Conservation (phyloP, 92 coral and sea anemone genomes). For the Porites rus region DNA sequence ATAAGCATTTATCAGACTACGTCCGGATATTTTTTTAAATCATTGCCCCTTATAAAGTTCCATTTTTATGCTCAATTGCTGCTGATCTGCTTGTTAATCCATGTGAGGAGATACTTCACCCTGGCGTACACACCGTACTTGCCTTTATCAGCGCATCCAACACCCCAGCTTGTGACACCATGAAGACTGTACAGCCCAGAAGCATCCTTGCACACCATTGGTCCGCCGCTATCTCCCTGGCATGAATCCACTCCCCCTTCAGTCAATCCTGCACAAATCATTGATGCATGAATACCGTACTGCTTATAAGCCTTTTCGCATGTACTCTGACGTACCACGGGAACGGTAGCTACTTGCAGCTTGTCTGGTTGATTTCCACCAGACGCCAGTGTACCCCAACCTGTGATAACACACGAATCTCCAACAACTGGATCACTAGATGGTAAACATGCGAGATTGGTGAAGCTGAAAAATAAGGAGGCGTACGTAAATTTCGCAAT, state of each 20-base stretch:
- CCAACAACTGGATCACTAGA: background rate
- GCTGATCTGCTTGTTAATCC: conserved; percentile 24
- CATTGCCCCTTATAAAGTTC: background rate
- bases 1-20: background rate
- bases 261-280: conserved; percentile 48
- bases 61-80: background rate
- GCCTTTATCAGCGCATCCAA: conserved; percentile 24
- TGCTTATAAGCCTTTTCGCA: background rate
- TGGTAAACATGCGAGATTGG: conserved; percentile 41
- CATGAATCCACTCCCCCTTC: conserved; percentile 48
- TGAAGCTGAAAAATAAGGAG: background rate
- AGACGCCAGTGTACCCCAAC: conserved; percentile 37
- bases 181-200: conserved; percentile 24
- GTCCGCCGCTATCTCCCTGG: conserved; percentile 56
- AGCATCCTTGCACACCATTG: conserved; percentile 34
- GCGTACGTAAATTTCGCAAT: too few species aligned
- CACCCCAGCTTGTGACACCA: conserved; percentile 56
- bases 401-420: conserved; percentile 28
- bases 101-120: background rate
- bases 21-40: background rate
- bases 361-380: conserved; percentile 22
- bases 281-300: conserved; percentile 25
- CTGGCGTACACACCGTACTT: conserved; percentile 48
- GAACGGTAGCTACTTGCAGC: conserved; percentile 34
- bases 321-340: conserved; percentile 8